These are phyloP conservation scores for Drosophila rhopaloa DNA, from an alignment of 1,140 invertebrate genomes.

Conservation along the genomic window DNA sequence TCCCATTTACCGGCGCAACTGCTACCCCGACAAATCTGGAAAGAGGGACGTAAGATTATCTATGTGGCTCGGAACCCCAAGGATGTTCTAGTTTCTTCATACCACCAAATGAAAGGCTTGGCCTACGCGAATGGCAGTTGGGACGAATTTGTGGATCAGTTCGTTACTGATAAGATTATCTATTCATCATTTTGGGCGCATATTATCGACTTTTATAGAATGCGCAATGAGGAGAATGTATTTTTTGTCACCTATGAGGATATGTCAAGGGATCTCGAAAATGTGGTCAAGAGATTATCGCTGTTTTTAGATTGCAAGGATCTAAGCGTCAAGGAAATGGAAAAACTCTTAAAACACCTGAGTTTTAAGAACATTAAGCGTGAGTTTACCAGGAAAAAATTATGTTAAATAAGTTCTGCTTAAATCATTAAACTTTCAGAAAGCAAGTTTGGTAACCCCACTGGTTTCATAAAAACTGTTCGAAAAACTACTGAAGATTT, in stretches of 20 bases:
- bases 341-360: constrained; percentile 18
- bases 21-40: constrained; percentile 26
- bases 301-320: constrained; percentile 12
- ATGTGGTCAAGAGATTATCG: constrained; percentile 8
- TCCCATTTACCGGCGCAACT: constrained; percentile 39
- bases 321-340: constrained; percentile 13
- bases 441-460: constrained; percentile 13
- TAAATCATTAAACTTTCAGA: neutral
- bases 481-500: neutral
- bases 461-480: neutral
- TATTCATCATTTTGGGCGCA: constrained; percentile 34
- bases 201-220: constrained; percentile 34
- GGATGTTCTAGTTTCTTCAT: constrained; percentile 41
- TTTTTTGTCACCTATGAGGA: constrained; percentile 43
- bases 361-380: constrained; percentile 45
- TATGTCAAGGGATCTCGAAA: constrained; percentile 22
- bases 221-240: constrained; percentile 27
- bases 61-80: constrained; percentile 46
- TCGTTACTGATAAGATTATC: neutral
- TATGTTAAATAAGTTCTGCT: neutral
- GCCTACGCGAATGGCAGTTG: neutral
- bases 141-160: constrained; percentile 13
- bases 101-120: constrained; percentile 4
- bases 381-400: neutral
- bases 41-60: constrained; percentile 17